phyloP scores from a whole-genome alignment of 2,888 invertebrate species.

The Clistopyga incitator region DNA sequence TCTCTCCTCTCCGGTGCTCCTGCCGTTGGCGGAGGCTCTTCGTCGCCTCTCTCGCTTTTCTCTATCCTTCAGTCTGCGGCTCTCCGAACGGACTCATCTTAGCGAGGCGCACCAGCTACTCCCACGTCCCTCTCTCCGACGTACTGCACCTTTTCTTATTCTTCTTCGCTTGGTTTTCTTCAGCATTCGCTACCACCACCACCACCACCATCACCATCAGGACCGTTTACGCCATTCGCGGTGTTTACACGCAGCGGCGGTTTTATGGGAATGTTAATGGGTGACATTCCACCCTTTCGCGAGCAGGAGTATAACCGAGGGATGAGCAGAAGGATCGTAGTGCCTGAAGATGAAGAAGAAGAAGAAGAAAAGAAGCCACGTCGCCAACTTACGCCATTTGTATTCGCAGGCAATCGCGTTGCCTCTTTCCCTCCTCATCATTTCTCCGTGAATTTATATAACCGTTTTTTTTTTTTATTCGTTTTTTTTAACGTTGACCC shows the following conservation, averaged over 20 bases:
- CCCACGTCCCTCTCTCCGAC: conserved; percentile 55
- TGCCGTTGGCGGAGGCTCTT: conserved; percentile 38
- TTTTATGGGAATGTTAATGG: conserved; percentile 82
- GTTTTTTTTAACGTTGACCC: conserved; percentile 52
- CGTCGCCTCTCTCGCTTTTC: conserved; percentile 55
- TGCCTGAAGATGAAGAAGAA: conserved; percentile 16
- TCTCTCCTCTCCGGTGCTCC: conserved; percentile 57
- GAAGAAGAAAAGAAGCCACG: conserved; percentile 25
- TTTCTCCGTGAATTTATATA: conserved; percentile 63
- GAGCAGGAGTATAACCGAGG: conserved; percentile 61
- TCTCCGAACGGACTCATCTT: conserved; percentile 48
- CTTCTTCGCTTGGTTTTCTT: conserved; percentile 58
- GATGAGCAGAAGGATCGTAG: conserved; percentile 42
- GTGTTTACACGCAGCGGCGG: conserved; percentile 80
- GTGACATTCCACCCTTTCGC: conserved; percentile 80
- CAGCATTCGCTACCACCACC: conserved; percentile 56
- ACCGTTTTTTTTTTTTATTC: conserved; percentile 43
- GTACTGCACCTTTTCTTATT: conserved; percentile 30
- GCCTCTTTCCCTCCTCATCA: conserved; percentile 37
- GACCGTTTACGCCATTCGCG: conserved; percentile 77
- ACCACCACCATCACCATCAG: conserved; percentile 64
- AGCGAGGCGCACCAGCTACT: conserved; percentile 46
- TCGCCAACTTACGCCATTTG: conserved; percentile 54
- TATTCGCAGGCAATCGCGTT: conserved; percentile 55
- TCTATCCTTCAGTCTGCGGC: conserved; percentile 52